Evolutionary conservation across 2,113 vertebrate genomes (phyloP).

Genomic region (Craseonycteris thonglongyai): DNA sequence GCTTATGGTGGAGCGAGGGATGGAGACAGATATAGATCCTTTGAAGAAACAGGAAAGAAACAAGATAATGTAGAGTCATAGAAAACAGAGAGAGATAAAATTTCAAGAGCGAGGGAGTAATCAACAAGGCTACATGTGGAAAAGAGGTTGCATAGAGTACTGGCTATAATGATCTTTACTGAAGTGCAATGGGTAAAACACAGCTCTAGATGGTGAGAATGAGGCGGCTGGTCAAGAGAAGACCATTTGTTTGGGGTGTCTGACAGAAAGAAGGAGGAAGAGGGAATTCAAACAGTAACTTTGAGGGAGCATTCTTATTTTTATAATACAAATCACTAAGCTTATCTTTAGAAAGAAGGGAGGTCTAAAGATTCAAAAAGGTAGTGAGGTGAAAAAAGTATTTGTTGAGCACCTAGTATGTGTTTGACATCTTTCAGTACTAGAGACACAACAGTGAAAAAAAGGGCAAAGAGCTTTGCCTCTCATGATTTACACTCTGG

Average conservation of each 20-base stretch:
- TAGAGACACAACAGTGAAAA: background rate
- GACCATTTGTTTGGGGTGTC: background rate
- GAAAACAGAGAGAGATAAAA: background rate
- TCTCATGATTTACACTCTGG: background rate
- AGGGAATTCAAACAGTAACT: background rate
- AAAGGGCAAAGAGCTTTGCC: background rate
- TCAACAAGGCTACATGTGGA: background rate
- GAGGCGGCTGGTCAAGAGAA: background rate
- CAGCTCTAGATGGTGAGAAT: background rate
- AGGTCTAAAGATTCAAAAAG: background rate
- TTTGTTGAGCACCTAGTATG: background rate
- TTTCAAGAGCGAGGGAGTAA: background rate
- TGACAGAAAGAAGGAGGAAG: background rate
- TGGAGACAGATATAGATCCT: background rate
- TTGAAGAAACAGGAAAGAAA: background rate
- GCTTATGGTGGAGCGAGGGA: background rate
- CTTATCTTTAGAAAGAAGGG: background rate
- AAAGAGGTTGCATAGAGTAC: background rate
- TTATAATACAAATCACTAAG: background rate
- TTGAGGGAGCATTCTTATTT: background rate
- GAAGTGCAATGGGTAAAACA: background rate
- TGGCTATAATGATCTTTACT: background rate
- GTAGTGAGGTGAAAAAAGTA: background rate
- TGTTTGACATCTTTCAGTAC: background rate
- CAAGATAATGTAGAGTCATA: background rate